phyloP scores from a whole-genome alignment of 2,113 vertebrate genomes.

The Recurvirostra avosetta region DNA sequence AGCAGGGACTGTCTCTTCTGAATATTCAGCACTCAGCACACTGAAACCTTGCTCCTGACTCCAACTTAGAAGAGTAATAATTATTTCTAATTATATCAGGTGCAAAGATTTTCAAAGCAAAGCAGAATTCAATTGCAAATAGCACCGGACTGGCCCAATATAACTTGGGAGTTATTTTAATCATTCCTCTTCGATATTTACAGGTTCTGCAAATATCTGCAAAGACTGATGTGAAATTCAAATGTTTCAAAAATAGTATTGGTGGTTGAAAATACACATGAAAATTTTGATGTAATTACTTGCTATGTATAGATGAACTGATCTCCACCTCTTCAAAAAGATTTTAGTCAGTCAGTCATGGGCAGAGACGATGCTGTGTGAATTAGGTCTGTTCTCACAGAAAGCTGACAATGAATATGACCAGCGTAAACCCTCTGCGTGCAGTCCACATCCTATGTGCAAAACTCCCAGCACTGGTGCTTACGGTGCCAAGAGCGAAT shows the following conservation, averaged over 20 bases:
- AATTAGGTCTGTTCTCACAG: neutral
- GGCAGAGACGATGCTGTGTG: neutral
- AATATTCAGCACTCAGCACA: neutral
- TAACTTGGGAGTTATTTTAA: neutral
- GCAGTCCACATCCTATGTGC: neutral
- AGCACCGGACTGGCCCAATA: neutral
- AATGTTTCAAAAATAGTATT: neutral
- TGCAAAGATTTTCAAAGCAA: neutral
- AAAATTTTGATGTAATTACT: neutral
- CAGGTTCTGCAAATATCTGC: neutral
- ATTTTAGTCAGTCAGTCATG: neutral
- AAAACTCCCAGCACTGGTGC: neutral
- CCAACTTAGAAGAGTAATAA: neutral
- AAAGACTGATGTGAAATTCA: neutral
- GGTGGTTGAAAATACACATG: neutral
- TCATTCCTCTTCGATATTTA: neutral
- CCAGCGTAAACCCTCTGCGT: neutral
- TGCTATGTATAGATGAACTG: neutral
- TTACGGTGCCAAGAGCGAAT: neutral
- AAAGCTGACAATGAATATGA: neutral
- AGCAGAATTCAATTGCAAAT: neutral
- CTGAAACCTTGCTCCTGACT: neutral
- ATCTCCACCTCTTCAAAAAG: neutral
- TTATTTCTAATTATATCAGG: neutral
- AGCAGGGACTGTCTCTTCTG: constrained; percentile 1